A percentile compares a stretch with the other conserved stretches of the same genome.
Evolutionary conservation across 2,888 invertebrate species (phyloP).

Genomic region (Plagodis dolabraria): DNA sequence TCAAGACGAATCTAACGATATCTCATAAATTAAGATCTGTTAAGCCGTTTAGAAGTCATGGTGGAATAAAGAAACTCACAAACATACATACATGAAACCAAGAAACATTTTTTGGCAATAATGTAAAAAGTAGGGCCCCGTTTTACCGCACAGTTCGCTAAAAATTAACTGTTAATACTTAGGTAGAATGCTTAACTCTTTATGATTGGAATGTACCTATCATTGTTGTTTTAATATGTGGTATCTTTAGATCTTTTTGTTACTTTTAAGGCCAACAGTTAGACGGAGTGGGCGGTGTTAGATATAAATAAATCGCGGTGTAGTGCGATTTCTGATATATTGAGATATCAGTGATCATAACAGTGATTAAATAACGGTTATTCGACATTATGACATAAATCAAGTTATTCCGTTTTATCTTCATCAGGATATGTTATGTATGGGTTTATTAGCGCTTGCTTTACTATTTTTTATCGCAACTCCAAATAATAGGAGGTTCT

Average conservation of each 20-base stretch:
- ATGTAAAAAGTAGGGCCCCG: no score
- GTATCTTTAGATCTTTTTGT: slow-evolving; percentile 25
- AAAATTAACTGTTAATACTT: no score
- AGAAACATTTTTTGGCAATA: no score
- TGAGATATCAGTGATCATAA: slow-evolving; percentile 19
- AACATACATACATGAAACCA: no score
- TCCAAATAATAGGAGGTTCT: no score
- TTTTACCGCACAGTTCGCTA: no score
- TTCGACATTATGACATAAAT: slow-evolving; percentile 15
- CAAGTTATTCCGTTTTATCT: slow-evolving; percentile 6
- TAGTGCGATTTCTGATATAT: slow-evolving; percentile 23
- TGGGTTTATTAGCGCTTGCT: slow-evolving; percentile 14
- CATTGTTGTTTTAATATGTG: neutral
- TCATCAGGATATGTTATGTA: slow-evolving; percentile 9
- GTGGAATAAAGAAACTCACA: no score
- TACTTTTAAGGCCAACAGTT: slow-evolving; percentile 26
- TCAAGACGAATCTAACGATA: no score
- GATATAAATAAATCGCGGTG: slow-evolving; percentile 27
- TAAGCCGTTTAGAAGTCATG: no score
- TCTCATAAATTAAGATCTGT: no score
- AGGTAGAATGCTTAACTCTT: no score
- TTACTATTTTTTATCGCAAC: neutral
- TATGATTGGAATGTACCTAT: neutral
- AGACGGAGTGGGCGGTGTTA: slow-evolving; percentile 18
- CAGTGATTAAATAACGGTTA: slow-evolving; percentile 23